Base-by-base conservation (phyloP, 1,140 invertebrate species). In the Telenomus remus region DNA sequence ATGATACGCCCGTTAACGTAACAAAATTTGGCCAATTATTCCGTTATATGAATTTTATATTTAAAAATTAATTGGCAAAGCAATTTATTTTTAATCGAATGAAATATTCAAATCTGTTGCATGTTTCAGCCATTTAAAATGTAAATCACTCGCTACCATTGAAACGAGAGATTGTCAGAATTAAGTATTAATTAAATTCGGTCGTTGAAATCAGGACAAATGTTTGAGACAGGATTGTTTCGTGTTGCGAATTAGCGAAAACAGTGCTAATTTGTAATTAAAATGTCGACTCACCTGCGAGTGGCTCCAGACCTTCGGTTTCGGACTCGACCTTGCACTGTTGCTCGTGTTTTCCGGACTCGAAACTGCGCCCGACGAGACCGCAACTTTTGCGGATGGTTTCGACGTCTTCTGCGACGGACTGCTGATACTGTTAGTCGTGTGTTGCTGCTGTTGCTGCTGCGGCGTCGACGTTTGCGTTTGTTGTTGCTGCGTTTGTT, bases 401-500 rank as follows among this genome's bases (percentile, higher is more conserved):
- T 85, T 85, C 77, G 80, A 80, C 54, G 76, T 76, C 79, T 81
- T 87, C 78, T 78, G 83, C 46, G 79, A 82, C 35, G 85, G 81
- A 64, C 81, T 59, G 48, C 70, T 76, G 43, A 81, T 70, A 11
- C 70, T 76, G 39, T 12, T 79, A n/a, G 64, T 79, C n/a, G 72
- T 63, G 42, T 78, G 79, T 37, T 73, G 81, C 57, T 79, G 81
- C 49, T 78, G 84, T 50, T 79, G 82, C 42, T 79, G 84, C 5
- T 83, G 78, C n/a, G 54, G 74, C 84, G 78, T 70, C 85, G 85
- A 55, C 82, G 86, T 55, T 81, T 81, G 12, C 81, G 76, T 85
- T 14, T 82, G 80, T 78, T 76, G 88, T 74, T 91, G 91, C 79
- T 90, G 92, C 11, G 92, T 93, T 81, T 93, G 93, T 78, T 92